phyloP scores from a whole-genome alignment of 2,797 vertebrate species.

The Cuculus canorus region DNA sequence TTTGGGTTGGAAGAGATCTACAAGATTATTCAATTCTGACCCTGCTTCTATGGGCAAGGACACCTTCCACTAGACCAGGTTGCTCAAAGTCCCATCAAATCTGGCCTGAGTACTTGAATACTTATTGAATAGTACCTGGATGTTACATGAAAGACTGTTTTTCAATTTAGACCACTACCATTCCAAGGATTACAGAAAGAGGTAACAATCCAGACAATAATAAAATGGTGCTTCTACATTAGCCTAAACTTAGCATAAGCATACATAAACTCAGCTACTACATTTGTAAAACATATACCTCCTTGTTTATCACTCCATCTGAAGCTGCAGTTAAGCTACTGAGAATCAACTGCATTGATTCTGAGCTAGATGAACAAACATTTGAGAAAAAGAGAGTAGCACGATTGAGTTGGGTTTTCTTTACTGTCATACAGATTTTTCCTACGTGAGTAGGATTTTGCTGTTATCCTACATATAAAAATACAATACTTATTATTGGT shows the following conservation, averaged over 20 bases:
- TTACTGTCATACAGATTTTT: not conserved
- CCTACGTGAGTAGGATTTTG: not conserved
- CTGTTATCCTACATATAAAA: too few relatives aligned
- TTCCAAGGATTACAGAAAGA: not conserved
- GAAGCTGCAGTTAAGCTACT: not conserved
- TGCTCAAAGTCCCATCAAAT: too few relatives aligned
- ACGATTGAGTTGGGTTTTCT: not conserved
- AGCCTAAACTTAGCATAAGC: not conserved
- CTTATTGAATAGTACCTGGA: not conserved
- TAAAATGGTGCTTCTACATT: not conserved
- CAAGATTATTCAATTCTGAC: too few relatives aligned
- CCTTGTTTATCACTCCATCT: not conserved
- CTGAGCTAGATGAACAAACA: not conserved
- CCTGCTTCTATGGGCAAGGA: too few relatives aligned
- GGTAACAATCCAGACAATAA: not conserved
- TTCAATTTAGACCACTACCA: accelerated
- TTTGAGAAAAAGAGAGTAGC: not conserved
- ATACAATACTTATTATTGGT: not conserved
- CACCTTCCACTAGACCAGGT: too few relatives aligned
- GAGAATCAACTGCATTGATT: not conserved
- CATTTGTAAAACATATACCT: not conserved
- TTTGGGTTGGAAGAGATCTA: too few relatives aligned
- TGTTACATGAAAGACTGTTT: not conserved
- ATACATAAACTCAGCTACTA: not conserved
- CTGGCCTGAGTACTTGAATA: too few relatives aligned